Base-by-base conservation (phyloP, 2,113 vertebrate genomes). In the Ptilonorhynchus violaceus region DNA sequence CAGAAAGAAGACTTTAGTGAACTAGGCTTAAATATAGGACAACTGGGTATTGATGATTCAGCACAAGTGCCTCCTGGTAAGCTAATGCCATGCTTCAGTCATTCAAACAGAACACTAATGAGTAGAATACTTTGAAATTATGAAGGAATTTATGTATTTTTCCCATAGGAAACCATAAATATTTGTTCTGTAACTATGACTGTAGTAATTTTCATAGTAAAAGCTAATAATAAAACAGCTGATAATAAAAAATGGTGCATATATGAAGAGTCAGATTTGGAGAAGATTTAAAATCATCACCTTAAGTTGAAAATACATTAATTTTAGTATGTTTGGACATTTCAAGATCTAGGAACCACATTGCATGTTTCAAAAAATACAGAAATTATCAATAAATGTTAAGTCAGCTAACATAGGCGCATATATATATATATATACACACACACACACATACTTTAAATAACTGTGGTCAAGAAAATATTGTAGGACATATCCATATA, bases 1-100 rank as follows among this genome's bases (percentile, higher is more conserved):
- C 97, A 99, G 99, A 99, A 99, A 95, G 98, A 98, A 94, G 98
- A 98, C 49, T 99, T 99, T 95, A 91, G 98, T 24, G 99, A 99
- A 95, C 98, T 99, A 33, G 98, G 98, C 94, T 98, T 99, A 97
- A 98, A 96, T 93, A 96, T 90, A 39, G 98, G 99, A 68, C 99
- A 99, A 78, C 87, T 99, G 75, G 99, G 99, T 88, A 99, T 99
- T 85, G 99, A 99, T 95, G 99, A 99, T 95, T 98, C 99, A 49
- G 98, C 98, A 24, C 98, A 99, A 94, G 98, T 99, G 50, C 98
- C 99, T 96, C 98, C 99, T 98, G 99, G 99, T 99, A 97, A 91
- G 96, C 53, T 74, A n/a, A 73, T 89, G 24, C 69, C 95, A 46
- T 97, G 73, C 93, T 86, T 79, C 52, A 72, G 18, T 86, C 35